These are phyloP conservation scores for Trypoxylus dichotomus DNA, from an alignment of 1,140 invertebrate genomes.

Conservation along the genomic window DNA sequence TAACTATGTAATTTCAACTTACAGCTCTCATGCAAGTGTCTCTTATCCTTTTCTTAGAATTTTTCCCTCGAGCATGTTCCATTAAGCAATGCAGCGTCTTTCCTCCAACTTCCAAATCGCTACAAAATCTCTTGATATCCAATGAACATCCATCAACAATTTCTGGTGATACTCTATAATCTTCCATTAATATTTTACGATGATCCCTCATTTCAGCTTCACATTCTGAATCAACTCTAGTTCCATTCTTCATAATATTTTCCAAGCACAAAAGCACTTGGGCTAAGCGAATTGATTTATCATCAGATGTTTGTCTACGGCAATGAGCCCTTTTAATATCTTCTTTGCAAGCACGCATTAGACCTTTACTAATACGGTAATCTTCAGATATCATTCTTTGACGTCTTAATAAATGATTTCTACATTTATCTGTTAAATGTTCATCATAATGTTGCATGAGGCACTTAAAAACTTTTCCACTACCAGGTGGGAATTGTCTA, in stretches of 20 bases:
- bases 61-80: constrained; percentile 77
- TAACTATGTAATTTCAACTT: constrained; percentile 42
- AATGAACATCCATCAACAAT: constrained; percentile 85
- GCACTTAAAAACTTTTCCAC: constrained; percentile 89
- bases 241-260: constrained; percentile 76
- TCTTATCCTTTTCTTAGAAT: constrained; percentile 64
- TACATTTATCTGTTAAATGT: constrained; percentile 72
- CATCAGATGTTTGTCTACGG: constrained; percentile 72
- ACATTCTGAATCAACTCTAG: constrained; percentile 72
- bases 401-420: constrained; percentile 79
- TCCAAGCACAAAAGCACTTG: constrained; percentile 93
- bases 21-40: constrained; percentile 70
- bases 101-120: constrained; percentile 71
- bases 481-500: constrained; percentile 65
- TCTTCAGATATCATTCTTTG: constrained; percentile 89
- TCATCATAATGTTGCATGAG: constrained; percentile 82
- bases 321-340: constrained; percentile 86
- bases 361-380: constrained; percentile 85
- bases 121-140: constrained; percentile 78
- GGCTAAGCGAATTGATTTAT: constrained; percentile 83
- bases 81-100: constrained; percentile 96
- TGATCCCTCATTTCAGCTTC: constrained; percentile 89
- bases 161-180: constrained; percentile 90
- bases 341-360: constrained; percentile 85
- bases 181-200: constrained; percentile 86